Evolutionary conservation across 2,888 invertebrate species (phyloP).

Genomic region (Eupithecia exiguata): DNA sequence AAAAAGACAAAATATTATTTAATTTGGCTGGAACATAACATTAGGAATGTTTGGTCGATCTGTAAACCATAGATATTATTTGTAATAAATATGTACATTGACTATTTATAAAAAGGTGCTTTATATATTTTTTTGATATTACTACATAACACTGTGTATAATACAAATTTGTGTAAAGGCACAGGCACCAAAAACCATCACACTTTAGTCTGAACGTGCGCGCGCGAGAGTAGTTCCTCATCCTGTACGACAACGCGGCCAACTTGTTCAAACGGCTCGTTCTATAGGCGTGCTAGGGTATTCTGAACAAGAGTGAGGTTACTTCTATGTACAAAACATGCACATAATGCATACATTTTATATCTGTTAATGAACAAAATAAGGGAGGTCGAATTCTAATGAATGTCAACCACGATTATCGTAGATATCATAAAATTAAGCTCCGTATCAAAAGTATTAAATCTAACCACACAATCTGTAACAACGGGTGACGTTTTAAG

Average conservation of each 20-base stretch:
- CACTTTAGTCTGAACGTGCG: background rate
- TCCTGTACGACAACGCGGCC: background rate
- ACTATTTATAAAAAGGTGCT: background rate
- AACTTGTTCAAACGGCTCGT: background rate
- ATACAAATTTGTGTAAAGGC: background rate
- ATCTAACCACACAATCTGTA: background rate
- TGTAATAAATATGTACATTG: background rate
- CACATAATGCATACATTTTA: background rate
- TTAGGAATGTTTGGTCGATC: background rate
- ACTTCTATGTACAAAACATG: background rate
- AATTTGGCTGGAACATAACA: conserved; percentile 8
- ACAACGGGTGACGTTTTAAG: background rate
- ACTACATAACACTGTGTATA: background rate
- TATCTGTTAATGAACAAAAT: background rate
- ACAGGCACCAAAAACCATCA: background rate
- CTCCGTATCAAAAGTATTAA: background rate
- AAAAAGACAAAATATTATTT: conserved; percentile 39
- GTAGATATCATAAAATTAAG: background rate
- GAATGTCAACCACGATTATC: background rate
- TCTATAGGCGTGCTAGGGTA: background rate
- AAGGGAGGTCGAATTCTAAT: background rate
- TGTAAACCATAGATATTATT: background rate
- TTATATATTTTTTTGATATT: background rate
- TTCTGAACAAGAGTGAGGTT: background rate
- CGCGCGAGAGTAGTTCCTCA: background rate